These are phyloP conservation scores for Zosterops pallidus DNA, from an alignment of 2,113 vertebrate species.

Conservation along the genomic window DNA sequence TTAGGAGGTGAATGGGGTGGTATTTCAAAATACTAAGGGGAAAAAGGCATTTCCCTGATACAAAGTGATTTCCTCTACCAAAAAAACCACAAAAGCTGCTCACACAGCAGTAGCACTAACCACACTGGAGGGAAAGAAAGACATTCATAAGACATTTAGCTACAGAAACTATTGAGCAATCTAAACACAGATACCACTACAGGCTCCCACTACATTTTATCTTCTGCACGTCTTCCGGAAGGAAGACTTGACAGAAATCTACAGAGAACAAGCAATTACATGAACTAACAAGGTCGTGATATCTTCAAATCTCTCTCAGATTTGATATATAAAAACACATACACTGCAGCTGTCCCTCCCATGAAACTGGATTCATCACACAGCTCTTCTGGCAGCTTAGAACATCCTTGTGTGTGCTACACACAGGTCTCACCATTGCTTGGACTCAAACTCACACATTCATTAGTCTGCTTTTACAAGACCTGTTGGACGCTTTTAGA, in stretches of 20 bases:
- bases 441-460: neutral
- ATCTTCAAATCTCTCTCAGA: neutral
- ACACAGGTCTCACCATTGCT: neutral
- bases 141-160: neutral
- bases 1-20: fast-evolving
- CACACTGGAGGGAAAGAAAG: neutral
- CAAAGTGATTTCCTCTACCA: neutral
- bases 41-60: neutral
- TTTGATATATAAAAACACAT: neutral
- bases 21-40: neutral
- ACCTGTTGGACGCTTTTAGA: neutral
- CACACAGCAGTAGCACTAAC: neutral
- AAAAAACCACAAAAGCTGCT: neutral
- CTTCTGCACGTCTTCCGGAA: neutral
- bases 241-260: neutral
- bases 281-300: neutral
- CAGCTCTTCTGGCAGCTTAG: neutral
- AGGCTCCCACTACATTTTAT: neutral
- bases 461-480: neutral
- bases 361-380: neutral
- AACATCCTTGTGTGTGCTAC: neutral
- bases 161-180: neutral
- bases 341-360: neutral
- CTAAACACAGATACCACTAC: neutral
- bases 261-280: neutral